Conservation (phyloP, 2,797 vertebrate species). For the Sebastes hubbsi region DNA sequence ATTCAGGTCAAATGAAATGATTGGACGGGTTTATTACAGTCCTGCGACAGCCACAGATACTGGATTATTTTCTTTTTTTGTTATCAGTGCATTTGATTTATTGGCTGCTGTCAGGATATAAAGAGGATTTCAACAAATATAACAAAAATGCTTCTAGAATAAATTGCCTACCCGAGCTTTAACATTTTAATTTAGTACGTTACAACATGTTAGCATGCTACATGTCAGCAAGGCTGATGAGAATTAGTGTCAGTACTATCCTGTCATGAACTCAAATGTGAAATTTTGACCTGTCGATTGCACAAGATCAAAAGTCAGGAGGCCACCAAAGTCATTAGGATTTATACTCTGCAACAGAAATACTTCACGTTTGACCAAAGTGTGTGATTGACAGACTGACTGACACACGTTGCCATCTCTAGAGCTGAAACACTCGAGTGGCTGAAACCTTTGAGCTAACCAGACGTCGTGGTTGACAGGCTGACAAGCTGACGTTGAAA, state of each 20-base stretch:
- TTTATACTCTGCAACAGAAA: background rate
- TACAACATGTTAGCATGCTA: background rate
- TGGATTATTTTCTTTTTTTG: too few species aligned
- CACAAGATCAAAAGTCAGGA: background rate
- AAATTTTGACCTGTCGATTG: background rate
- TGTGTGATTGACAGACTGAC: background rate
- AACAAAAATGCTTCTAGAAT: too few species aligned
- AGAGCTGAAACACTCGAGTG: background rate
- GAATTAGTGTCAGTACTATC: background rate
- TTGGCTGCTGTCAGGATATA: too few species aligned
- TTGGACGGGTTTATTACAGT: too few species aligned
- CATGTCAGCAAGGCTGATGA: background rate
- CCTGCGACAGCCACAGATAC: too few species aligned
- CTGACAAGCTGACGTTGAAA: constrained; percentile 33
- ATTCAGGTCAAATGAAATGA: too few species aligned
- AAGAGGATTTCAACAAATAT: too few species aligned
- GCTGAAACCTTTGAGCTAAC: constrained; percentile 16
- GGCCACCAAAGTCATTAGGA: background rate
- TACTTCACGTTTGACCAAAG: background rate
- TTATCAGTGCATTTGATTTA: too few species aligned
- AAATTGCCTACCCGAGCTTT: background rate
- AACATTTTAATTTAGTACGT: too few species aligned
- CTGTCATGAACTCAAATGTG: background rate
- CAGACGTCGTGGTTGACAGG: constrained; percentile 19
- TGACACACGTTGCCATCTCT: background rate